Conservation (phyloP, 2,113 vertebrate species). For the Vicugna pacos region DNA sequence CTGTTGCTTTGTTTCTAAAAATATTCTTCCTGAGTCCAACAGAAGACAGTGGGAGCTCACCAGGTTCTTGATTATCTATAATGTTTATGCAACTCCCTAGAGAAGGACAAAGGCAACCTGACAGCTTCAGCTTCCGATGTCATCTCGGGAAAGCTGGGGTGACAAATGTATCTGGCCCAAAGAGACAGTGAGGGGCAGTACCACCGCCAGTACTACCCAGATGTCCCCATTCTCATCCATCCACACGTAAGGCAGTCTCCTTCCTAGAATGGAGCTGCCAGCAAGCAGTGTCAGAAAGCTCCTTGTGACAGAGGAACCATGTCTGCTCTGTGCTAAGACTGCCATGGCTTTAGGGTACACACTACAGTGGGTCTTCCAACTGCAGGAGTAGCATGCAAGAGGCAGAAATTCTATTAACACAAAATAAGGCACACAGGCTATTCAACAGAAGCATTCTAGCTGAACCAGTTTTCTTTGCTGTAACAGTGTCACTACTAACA, state of each 20-base stretch:
- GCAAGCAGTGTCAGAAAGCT: not conserved
- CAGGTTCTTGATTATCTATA: not conserved
- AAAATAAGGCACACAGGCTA: not conserved
- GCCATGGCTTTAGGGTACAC: not conserved
- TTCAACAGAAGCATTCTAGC: constrained; percentile 5
- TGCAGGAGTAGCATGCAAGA: not conserved
- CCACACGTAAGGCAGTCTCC: not conserved
- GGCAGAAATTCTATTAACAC: not conserved
- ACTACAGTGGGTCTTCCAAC: not conserved
- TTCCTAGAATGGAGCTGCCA: not conserved
- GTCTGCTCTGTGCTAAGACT: constrained; percentile 1
- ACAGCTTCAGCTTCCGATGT: not conserved
- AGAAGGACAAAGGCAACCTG: not conserved
- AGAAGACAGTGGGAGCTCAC: not conserved
- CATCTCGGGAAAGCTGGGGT: not conserved
- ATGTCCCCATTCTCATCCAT: not conserved
- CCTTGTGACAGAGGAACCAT: not conserved
- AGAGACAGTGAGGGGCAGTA: not conserved
- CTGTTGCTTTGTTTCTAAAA: not conserved
- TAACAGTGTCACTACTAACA: constrained; percentile 40
- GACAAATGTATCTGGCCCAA: not conserved
- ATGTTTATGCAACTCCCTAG: not conserved
- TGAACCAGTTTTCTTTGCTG: constrained; percentile 29
- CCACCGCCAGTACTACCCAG: not conserved
- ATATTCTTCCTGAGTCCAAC: not conserved